These are phyloP conservation scores for Phengaris arion DNA, from an alignment of 2,888 invertebrate species.

Conservation along the genomic window DNA sequence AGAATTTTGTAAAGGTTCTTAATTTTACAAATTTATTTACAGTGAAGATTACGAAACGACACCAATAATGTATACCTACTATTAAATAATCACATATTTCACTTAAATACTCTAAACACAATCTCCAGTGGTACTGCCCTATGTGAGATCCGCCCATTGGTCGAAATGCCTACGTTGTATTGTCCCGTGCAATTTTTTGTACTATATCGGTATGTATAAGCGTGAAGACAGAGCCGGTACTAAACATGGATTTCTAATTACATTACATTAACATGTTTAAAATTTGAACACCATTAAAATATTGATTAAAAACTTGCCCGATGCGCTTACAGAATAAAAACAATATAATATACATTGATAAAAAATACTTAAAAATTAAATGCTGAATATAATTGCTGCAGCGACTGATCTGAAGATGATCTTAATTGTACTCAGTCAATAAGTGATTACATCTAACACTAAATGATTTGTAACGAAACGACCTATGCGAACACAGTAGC, in stretches of 20 bases:
- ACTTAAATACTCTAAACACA: constrained; percentile 22
- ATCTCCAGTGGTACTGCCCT: constrained; percentile 5
- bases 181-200: constrained; percentile 24
- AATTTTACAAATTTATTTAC: constrained; percentile 12
- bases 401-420: constrained; percentile 51
- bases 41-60: constrained; percentile 13
- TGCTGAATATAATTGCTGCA: constrained; percentile 67
- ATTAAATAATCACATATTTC: constrained; percentile 18
- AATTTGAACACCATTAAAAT: constrained; percentile 37
- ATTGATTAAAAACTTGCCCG: constrained; percentile 31
- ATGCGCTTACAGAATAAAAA: constrained; percentile 32
- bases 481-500: constrained; percentile 15
- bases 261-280: constrained; percentile 33
- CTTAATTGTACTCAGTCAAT: constrained; percentile 75
- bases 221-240: constrained; percentile 34
- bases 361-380: constrained; percentile 60
- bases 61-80: constrained; percentile 12
- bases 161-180: constrained; percentile 22
- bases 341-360: constrained; percentile 34
- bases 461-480: constrained; percentile 48
- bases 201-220: constrained; percentile 25
- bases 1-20: not conserved
- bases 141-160: constrained; percentile 17
- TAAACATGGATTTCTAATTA: constrained; percentile 26
- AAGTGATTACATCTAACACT: constrained; percentile 59